phyloP scores from a whole-genome alignment of 2,797 vertebrate genomes.

The Psittacula derbiana region DNA sequence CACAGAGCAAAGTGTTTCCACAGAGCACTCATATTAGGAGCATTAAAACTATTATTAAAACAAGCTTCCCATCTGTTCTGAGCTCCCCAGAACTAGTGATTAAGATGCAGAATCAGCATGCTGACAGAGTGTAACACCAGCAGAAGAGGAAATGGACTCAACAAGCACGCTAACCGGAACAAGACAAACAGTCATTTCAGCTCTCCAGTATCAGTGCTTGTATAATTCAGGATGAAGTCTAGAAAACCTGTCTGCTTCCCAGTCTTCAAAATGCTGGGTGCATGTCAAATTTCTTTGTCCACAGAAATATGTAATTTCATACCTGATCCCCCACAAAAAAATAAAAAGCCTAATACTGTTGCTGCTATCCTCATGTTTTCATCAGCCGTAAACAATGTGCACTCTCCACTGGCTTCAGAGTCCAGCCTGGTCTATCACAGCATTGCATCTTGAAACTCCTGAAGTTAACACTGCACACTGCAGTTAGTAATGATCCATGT shows the following conservation, averaged over 20 bases:
- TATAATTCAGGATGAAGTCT: background rate
- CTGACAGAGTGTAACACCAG: background rate
- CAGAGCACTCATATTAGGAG: background rate
- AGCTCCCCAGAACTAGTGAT: background rate
- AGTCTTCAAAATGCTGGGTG: background rate
- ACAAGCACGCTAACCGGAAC: background rate
- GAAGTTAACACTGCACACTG: background rate
- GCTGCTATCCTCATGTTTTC: background rate
- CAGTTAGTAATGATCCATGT: background rate
- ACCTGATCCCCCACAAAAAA: background rate
- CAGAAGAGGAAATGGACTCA: background rate
- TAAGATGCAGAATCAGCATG: slow-evolving; percentile 9
- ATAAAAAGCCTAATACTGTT: background rate
- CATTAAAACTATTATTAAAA: background rate
- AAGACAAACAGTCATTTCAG: background rate
- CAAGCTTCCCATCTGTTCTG: background rate
- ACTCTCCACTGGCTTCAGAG: background rate
- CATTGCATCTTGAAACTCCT: background rate
- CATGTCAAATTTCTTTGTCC: background rate
- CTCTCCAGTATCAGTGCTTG: background rate
- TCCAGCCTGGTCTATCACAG: background rate
- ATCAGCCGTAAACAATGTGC: background rate
- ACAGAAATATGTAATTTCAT: background rate
- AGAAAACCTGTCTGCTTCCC: background rate
- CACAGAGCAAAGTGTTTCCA: background rate